Percentiles rank a stretch among this genome's conserved stretches.
phyloP scores from a whole-genome alignment of 2,113 vertebrate genomes.

The Anser brachyrhynchus region DNA sequence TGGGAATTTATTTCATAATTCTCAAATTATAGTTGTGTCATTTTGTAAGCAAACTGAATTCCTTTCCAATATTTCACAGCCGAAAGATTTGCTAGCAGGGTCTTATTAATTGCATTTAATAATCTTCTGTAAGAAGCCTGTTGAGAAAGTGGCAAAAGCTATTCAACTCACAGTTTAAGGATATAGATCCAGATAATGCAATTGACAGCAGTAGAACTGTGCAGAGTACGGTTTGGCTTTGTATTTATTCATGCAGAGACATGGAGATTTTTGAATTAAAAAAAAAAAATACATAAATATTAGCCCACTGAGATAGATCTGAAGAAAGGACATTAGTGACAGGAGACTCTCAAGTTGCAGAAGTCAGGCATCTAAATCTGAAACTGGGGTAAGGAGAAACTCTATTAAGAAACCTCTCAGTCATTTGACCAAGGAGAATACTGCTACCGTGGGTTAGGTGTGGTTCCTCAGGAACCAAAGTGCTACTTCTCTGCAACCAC shows the following conservation, averaged over 20 bases:
- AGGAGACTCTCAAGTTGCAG: background rate
- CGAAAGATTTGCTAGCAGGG: background rate
- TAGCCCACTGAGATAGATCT: background rate
- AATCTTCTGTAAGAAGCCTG: background rate
- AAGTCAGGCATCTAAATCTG: background rate
- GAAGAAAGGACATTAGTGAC: background rate
- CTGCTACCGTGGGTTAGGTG: background rate
- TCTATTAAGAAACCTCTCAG: background rate
- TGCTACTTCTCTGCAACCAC: background rate
- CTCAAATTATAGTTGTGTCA: background rate
- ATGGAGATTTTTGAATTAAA: background rate
- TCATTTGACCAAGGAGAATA: background rate
- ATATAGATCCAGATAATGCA: slow-evolving; percentile 14
- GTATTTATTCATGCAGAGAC: background rate
- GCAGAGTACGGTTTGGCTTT: background rate
- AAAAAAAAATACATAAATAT: background rate
- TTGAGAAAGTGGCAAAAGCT: background rate
- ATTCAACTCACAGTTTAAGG: background rate
- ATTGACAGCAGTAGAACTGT: background rate
- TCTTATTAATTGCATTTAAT: slow-evolving; percentile 34
- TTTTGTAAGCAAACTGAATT: background rate
- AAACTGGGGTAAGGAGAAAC: background rate
- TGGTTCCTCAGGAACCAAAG: background rate
- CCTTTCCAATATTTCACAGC: background rate
- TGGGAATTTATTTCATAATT: background rate